Base-by-base conservation (phyloP, 2,113 vertebrate species). In the Chitala chitala region DNA sequence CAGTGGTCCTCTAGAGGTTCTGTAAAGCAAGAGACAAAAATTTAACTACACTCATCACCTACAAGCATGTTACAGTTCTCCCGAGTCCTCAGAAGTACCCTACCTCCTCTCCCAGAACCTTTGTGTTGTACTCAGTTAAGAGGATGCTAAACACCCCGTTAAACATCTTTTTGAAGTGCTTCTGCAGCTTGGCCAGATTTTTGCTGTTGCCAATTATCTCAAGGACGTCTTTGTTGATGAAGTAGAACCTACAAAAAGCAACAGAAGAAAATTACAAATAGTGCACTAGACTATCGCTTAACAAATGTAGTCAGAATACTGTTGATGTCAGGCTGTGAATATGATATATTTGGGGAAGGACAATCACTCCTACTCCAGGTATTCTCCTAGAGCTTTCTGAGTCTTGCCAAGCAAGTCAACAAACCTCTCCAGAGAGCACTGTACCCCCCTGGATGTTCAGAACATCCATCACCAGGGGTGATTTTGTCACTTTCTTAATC, bases 161-260 rank as follows among this genome's bases (percentile, higher is more conserved):
- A 76, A 99, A 99, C 97, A 99, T 99, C 76, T 99, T 99, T 84
- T 99, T 99, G 88, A 99, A 99, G 83, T 99, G 97, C 24, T 99
- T 99, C 86, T 99, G 96, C 58, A 99, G 84, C 80, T 99, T 99
- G 5, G 96, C 92, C 75, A 99, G 96, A 2, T 99, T 99, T 85
- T 99, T 99, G 86, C 97, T 99, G 89, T 99, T 99, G 65, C 97
- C 96, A 51, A 99, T 99, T 80, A 99, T 99, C 84, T 99, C 96
- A 54, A 99, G 93, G 82, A 99, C 84, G 84, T 99, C 97, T 78
- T 99, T 96, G 64, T 99, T 96, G 81, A 99, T 96, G 40, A 99
- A 99, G 85, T 99, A 99, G 85, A 99, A 99, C 79, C 97, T 99
- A 80, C 29, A 50, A 79, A 50, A 12, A 44, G 80, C 24, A 77